Base-by-base conservation (phyloP, 2,888 invertebrate genomes). In the Acronicta alni region DNA sequence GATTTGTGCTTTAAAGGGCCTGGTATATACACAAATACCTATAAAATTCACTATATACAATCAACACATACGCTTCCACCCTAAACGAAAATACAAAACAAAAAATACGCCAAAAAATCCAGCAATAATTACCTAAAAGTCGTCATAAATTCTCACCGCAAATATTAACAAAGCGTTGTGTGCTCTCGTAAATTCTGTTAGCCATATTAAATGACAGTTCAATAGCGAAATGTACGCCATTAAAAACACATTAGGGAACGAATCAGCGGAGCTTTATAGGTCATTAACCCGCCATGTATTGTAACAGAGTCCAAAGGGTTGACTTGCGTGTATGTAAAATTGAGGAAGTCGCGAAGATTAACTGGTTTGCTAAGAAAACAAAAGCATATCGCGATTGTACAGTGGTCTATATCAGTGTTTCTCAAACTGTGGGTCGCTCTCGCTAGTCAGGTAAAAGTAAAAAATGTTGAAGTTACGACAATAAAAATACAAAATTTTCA, bases 171-270 rank as follows among this genome's bases (percentile, higher is more conserved):
- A 75, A 68, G 71, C 65, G 52, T 55, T 48, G 61, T 57, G 46
- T 61, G 55, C 48, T 66, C 72, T 72, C 83, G 79, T 88, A 90
- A 90, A 90, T 89, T 85, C 81, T 77, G 81, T 83, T 81, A 81
- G 82, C 84, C 84, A 81, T 88, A 87, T 85, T 87, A 87, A 85
- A 89, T 84, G 89, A 88, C 88, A 87, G 84, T 87, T 89, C 90
- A 90, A 91, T 91, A 89, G 86, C 86, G 78, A 83, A 90, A 87
- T 87, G 87, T 87, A 79, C 67, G 88, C 89, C 92, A 92, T 92
- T 92, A 92, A 92, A 92, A 91, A 88, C 84, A 87, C 92, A 92
- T 92, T 92, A 92, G 84, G 85, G 81, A 66, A 75, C 67, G 76
- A 89, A 89, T 89, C 87, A 80, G 78, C 77, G 82, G 68, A 64